These are phyloP conservation scores for Bemisia tabaci DNA, from an alignment of 1,140 invertebrate species.

Conservation along the genomic window DNA sequence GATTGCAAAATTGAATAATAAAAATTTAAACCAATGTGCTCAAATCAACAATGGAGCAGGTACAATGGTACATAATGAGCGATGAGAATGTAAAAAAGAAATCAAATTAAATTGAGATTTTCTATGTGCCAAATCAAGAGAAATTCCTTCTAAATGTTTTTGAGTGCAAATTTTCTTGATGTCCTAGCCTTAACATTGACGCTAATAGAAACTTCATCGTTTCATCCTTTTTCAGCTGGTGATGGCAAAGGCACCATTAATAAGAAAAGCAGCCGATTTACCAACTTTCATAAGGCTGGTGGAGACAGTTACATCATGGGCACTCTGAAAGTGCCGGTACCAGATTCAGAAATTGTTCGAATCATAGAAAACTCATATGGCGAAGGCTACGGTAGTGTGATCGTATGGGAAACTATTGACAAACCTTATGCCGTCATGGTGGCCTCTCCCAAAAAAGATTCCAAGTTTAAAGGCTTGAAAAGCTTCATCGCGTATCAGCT, in stretches of 20 bases:
- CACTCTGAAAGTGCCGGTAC: conserved; percentile 49
- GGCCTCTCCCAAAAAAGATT: conserved; percentile 90
- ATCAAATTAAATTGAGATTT: too few species aligned
- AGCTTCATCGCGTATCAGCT: conserved; percentile 94
- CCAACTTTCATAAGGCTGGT: conserved; percentile 79
- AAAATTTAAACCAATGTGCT: too few species aligned
- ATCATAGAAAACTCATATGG: conserved; percentile 53
- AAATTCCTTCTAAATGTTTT: too few species aligned
- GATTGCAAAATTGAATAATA: too few species aligned
- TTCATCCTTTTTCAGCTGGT: too few species aligned
- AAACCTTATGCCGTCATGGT: conserved; percentile 70
- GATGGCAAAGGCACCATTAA: conserved; percentile 40
- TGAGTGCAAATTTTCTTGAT: too few species aligned
- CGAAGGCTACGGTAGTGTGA: conserved; percentile 18
- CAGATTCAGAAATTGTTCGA: conserved; percentile 60
- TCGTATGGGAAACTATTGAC: conserved; percentile 53
- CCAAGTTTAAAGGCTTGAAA: conserved; percentile 93
- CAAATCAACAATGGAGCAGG: too few species aligned
- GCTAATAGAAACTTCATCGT: too few species aligned
- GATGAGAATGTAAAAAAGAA: too few species aligned
- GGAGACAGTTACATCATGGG: conserved; percentile 86
- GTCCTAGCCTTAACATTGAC: too few species aligned
- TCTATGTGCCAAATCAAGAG: too few species aligned
- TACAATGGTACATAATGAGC: too few species aligned
- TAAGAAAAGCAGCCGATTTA: conserved; percentile 78